Conservation (phyloP, 2,797 vertebrate genomes). For the Limnodromus scolopaceus region DNA sequence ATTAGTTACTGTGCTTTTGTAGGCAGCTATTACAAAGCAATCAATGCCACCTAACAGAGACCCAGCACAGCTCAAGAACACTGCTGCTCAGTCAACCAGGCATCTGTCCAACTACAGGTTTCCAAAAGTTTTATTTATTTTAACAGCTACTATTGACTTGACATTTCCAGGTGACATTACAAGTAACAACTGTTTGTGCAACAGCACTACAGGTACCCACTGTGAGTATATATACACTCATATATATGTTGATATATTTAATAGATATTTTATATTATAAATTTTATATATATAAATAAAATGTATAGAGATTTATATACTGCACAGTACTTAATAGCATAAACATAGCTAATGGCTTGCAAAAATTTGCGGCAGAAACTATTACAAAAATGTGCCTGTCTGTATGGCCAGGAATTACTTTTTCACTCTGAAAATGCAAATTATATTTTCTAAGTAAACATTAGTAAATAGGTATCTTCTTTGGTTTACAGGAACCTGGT, state of each 20-base stretch:
- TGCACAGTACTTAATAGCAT: neutral
- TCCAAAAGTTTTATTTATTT: neutral
- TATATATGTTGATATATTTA: neutral
- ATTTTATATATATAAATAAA: neutral
- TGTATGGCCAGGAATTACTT: neutral
- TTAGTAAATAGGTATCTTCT: neutral
- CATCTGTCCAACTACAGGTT: neutral
- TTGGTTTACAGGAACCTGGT: neutral
- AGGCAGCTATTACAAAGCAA: neutral
- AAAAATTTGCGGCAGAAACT: neutral
- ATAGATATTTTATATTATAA: neutral
- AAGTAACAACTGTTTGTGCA: neutral
- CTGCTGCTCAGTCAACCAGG: neutral
- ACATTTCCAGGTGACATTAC: neutral
- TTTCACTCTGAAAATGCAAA: neutral
- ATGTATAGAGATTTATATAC: neutral
- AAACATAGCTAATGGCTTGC: neutral
- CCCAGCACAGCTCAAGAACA: neutral
- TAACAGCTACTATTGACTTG: neutral
- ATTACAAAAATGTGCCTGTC: neutral
- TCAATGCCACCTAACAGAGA: neutral
- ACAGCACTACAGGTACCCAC: neutral
- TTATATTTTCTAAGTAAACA: conserved; percentile 9
- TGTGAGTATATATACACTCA: neutral
- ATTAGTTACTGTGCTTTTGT: neutral